A percentile compares a stretch with the other conserved stretches of the same genome.
Evolutionary conservation across 2,113 vertebrate species (phyloP).

Genomic region (Peromyscus maniculatus): DNA sequence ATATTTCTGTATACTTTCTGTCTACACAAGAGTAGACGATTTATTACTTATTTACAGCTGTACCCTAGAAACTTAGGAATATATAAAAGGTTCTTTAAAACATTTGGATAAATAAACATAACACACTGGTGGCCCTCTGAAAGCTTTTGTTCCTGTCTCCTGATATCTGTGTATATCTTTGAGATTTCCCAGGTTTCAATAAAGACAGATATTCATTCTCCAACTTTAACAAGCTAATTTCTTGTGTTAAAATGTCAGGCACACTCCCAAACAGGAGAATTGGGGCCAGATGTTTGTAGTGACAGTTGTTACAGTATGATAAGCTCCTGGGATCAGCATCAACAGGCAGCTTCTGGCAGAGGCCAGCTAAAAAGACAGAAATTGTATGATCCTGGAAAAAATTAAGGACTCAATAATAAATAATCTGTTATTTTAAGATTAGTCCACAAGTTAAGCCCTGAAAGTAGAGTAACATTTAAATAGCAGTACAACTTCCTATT

Average conservation of each 20-base stretch:
- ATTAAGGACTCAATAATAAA: neutral
- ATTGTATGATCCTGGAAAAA: neutral
- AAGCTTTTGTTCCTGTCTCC: neutral
- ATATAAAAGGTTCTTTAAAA: neutral
- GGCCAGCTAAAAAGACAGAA: neutral
- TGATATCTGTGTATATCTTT: neutral
- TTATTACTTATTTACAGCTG: neutral
- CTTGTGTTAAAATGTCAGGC: neutral
- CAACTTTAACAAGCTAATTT: neutral
- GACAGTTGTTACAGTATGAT: neutral
- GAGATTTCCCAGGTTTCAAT: neutral
- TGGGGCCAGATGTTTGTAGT: neutral
- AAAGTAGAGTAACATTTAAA: neutral
- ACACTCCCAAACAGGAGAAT: neutral
- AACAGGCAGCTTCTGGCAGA: neutral
- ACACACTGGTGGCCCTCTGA: neutral
- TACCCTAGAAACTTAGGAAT: neutral
- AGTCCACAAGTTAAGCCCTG: neutral
- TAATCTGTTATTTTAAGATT: neutral
- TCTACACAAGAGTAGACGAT: neutral
- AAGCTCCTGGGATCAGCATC: neutral
- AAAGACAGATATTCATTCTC: neutral
- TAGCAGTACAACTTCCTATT: neutral
- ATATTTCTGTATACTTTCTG: neutral
- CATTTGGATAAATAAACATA: neutral